Conservation (phyloP, 2,888 invertebrate species). For the Diadromus collaris region DNA sequence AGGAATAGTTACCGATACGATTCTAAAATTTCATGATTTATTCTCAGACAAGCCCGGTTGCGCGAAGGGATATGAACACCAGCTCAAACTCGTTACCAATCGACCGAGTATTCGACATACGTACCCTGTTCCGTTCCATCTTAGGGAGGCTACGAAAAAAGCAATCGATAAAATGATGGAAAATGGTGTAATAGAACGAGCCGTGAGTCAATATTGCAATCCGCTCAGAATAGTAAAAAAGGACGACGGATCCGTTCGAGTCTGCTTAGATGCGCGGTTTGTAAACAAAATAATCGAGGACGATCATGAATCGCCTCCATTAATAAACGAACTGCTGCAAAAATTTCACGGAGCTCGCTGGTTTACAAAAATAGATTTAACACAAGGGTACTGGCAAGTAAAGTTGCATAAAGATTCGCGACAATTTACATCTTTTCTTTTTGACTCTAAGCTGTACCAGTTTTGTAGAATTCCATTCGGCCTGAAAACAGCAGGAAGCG, state of each 20-base stretch:
- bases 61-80: conserved; percentile 62
- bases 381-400: no score
- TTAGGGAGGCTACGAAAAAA: conserved; percentile 61
- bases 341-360: no score
- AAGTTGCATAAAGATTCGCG: no score
- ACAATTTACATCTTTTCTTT: no score
- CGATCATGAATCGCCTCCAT: no score
- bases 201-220: conserved; percentile 65
- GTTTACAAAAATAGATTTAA: no score
- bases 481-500: no score
- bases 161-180: conserved; percentile 63
- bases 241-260: conserved; percentile 65
- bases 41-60: conserved; percentile 59
- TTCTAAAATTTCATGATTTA: background rate
- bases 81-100: conserved; percentile 62
- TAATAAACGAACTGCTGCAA: no score
- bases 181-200: conserved; percentile 65
- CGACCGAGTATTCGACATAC: conserved; percentile 61
- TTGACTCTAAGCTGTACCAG: no score
- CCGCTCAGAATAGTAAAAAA: conserved; percentile 67
- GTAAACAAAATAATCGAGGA: no score
- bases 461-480: no score
- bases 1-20: background rate
- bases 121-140: conserved; percentile 68
- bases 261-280: conserved; percentile 64